These are phyloP conservation scores for Steinernema khuongi DNA, from an alignment of 1,140 invertebrate species.

Conservation along the genomic window DNA sequence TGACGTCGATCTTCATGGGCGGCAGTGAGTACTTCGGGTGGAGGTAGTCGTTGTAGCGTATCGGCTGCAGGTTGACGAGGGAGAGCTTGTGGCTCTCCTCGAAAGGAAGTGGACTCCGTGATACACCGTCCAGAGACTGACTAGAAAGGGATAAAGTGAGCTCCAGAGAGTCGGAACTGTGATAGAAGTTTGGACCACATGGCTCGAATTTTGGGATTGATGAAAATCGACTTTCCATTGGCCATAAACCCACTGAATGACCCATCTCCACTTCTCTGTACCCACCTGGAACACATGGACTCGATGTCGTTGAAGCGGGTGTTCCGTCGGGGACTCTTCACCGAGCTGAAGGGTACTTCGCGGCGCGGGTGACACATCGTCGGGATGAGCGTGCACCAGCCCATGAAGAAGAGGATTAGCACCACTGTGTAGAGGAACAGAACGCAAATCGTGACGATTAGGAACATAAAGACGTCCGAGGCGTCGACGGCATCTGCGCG, in stretches of 20 bases:
- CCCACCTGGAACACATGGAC: constrained; percentile 28
- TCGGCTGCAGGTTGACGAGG: constrained; percentile 21
- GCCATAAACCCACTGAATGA: too few species aligned
- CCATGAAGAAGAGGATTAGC: constrained; percentile 38
- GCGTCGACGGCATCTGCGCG: not conserved
- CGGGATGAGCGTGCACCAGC: constrained; percentile 38
- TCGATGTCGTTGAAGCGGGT: constrained; percentile 28
- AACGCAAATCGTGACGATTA: constrained; percentile 32
- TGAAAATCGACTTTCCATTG: too few species aligned
- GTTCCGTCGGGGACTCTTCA: constrained; percentile 32
- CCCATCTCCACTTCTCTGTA: too few species aligned
- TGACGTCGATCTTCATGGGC: constrained; percentile 24
- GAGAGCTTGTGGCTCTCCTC: constrained; percentile 21
- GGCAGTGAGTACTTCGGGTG: constrained; percentile 34
- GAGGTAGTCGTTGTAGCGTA: constrained; percentile 29
- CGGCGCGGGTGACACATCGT: constrained; percentile 34
- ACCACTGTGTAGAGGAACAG: constrained; percentile 32
- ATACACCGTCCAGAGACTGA: constrained; percentile 20
- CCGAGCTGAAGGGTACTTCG: constrained; percentile 33
- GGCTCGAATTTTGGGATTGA: too few species aligned
- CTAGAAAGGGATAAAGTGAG: constrained; percentile 27
- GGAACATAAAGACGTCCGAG: constrained; percentile 21
- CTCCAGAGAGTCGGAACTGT: too few species aligned
- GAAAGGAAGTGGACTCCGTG: not conserved
- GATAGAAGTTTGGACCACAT: too few species aligned